A percentile compares a stretch with the other conserved stretches of the same genome.
Evolutionary conservation across 2,888 invertebrate species (phyloP).

Genomic region (Ormia ochracea): DNA sequence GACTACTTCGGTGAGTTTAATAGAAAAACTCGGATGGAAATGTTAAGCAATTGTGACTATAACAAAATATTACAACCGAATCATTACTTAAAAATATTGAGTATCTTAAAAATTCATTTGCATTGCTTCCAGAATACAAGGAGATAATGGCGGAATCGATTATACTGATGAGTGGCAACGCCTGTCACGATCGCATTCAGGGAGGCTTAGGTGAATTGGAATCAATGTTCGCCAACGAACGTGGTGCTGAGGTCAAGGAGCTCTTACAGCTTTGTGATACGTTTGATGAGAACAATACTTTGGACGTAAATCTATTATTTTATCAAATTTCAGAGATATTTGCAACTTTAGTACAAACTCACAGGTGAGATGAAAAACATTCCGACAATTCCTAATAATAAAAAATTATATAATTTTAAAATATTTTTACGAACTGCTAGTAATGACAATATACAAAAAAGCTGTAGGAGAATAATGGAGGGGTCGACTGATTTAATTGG

Average conservation of each 20-base stretch:
- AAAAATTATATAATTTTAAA: background rate
- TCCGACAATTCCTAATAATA: no score
- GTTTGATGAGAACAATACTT: slow-evolving; percentile 70
- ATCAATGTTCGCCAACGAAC: slow-evolving; percentile 67
- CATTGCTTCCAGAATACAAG: slow-evolving; percentile 72
- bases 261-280: slow-evolving; percentile 71
- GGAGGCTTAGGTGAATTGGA: slow-evolving; percentile 72
- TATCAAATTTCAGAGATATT: slow-evolving; percentile 73
- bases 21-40: no score
- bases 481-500: slow-evolving; percentile 69
- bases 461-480: slow-evolving; percentile 68
- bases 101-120: background rate
- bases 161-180: slow-evolving; percentile 69
- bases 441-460: slow-evolving; percentile 68
- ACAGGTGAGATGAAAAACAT: slow-evolving; percentile 71
- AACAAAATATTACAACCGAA: no score
- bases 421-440: slow-evolving; percentile 56
- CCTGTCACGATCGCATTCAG: slow-evolving; percentile 72
- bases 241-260: slow-evolving; percentile 68
- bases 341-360: slow-evolving; percentile 72
- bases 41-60: background rate
- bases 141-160: slow-evolving; percentile 74
- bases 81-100: background rate
- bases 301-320: slow-evolving; percentile 73
- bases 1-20: slow-evolving; percentile 78